phyloP scores from a whole-genome alignment of 2,113 vertebrate genomes.

The Anser brachyrhynchus region DNA sequence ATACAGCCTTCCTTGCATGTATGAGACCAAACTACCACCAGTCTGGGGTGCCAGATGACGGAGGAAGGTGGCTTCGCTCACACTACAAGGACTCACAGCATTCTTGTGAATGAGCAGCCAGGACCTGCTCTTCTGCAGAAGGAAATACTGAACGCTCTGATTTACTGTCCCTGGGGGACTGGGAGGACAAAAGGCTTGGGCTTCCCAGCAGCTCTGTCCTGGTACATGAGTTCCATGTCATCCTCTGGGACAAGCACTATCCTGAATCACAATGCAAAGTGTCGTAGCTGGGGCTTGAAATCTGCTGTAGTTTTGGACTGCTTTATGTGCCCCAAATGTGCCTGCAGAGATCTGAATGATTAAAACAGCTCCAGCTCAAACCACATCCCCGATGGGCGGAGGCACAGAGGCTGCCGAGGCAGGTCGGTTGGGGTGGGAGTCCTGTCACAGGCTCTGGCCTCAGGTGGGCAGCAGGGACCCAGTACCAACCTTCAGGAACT shows the following conservation, averaged over 20 bases:
- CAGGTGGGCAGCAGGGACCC: not conserved
- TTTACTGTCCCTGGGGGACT: not conserved
- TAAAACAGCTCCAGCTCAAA: not conserved
- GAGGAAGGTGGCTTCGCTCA: constrained; percentile 21
- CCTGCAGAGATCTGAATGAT: not conserved
- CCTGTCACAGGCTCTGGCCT: not conserved
- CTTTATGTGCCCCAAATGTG: not conserved
- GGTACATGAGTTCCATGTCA: not conserved
- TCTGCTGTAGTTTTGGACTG: not conserved
- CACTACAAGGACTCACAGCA: not conserved
- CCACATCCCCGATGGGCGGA: not conserved
- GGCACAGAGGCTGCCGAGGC: not conserved
- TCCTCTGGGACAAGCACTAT: not conserved
- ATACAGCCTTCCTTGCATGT: constrained; percentile 62
- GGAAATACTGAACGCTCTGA: not conserved
- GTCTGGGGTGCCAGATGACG: constrained; percentile 6
- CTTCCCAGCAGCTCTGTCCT: not conserved
- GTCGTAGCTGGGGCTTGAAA: not conserved
- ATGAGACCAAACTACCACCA: constrained; percentile 54
- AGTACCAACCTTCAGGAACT: not conserved
- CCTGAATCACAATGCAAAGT: not conserved
- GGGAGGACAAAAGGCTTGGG: not conserved
- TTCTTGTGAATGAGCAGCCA: constrained; percentile 23
- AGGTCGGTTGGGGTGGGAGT: fast-evolving
- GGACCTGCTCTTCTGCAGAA: not conserved